Percentiles rank a stretch among this genome's conserved stretches.
Conservation (phyloP, 1,140 invertebrate genomes). For the Chionoecetes opilio region DNA sequence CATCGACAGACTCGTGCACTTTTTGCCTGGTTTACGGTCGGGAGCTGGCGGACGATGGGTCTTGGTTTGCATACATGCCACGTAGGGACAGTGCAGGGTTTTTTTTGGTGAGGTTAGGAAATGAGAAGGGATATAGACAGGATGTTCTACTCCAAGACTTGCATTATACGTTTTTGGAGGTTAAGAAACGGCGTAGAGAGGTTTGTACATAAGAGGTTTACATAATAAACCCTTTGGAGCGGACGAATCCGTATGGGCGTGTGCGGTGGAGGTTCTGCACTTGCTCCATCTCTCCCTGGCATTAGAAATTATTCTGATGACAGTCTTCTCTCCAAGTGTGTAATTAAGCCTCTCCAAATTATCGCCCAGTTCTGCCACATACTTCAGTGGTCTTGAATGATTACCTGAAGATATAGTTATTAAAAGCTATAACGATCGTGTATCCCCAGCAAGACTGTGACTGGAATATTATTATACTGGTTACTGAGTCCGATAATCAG, state of each 20-base stretch:
- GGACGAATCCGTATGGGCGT: background rate
- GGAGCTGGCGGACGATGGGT: background rate
- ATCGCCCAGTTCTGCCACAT: background rate
- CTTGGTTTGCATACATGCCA: background rate
- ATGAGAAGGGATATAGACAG: too few relatives aligned
- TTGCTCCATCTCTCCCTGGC: background rate
- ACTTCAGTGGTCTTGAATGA: background rate
- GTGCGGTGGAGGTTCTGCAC: background rate
- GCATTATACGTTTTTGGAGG: too few relatives aligned
- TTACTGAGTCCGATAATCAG: background rate
- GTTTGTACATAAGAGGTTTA: too few relatives aligned
- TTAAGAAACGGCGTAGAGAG: background rate
- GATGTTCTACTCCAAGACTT: too few relatives aligned
- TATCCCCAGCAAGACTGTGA: background rate
- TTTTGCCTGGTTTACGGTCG: background rate
- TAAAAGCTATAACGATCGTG: constrained; percentile 16
- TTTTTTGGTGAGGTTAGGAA: background rate
- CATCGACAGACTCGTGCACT: background rate
- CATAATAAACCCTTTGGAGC: background rate
- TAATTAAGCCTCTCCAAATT: background rate
- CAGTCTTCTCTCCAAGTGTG: background rate
- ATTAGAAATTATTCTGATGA: background rate
- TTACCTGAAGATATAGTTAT: background rate
- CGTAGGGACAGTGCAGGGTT: background rate
- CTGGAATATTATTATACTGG: background rate